Evolutionary conservation across 2,797 vertebrate species (phyloP).

Genomic region (Chromis chromis): DNA sequence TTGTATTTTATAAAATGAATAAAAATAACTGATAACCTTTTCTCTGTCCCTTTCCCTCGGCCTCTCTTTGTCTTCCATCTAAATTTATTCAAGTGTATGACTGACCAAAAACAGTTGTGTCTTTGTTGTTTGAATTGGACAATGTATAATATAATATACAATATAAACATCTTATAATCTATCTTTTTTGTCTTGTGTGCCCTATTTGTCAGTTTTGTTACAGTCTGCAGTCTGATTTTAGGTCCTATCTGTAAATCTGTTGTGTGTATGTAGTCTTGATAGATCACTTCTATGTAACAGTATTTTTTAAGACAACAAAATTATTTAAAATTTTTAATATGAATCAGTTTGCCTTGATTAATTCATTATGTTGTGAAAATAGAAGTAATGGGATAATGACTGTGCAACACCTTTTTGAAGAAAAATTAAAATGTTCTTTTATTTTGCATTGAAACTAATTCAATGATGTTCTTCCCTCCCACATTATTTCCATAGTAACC

Average conservation of each 20-base stretch:
- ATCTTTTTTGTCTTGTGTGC: background rate
- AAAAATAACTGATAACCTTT: conserved; percentile 70
- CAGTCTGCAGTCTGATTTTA: background rate
- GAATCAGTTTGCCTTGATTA: background rate
- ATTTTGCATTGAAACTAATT: background rate
- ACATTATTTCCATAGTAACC: conserved; percentile 85
- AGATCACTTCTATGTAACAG: too few species aligned
- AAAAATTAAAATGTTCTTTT: background rate
- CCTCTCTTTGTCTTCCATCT: conserved; percentile 48
- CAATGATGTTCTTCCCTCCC: background rate
- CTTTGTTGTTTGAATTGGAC: conserved; percentile 5
- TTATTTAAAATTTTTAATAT: background rate
- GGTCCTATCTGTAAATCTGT: background rate
- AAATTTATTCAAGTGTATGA: conserved; percentile 45
- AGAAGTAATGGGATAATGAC: background rate
- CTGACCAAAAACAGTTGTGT: conserved; percentile 5
- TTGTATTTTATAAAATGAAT: conserved; percentile 54
- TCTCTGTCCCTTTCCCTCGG: conserved; percentile 19
- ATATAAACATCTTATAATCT: background rate
- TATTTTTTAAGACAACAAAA: too few species aligned
- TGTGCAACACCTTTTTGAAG: background rate
- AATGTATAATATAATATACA: background rate
- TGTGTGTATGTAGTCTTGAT: too few species aligned
- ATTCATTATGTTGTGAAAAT: background rate
- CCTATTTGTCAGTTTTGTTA: background rate